A percentile compares a stretch with the other conserved stretches of the same genome.
These are phyloP conservation scores for Aurelia aurita DNA, from an alignment of 30 jellyfish, hydroid and myxozoan genomes.

Conservation along the genomic window DNA sequence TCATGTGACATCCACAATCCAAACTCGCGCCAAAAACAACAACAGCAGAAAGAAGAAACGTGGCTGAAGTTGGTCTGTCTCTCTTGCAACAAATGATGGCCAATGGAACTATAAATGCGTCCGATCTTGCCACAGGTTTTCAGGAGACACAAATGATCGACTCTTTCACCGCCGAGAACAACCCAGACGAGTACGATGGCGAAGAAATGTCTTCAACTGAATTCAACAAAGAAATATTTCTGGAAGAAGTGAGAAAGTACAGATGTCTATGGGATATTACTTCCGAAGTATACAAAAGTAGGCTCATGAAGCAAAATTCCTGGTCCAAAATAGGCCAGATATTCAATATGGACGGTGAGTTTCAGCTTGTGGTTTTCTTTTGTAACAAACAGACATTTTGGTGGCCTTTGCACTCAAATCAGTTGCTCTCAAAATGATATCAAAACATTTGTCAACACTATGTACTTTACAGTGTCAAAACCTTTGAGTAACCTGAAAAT, in stretches of 20 bases:
- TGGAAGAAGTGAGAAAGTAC: conserved; percentile 58
- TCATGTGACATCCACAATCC: conserved; percentile 51
- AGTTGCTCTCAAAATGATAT: too few species aligned
- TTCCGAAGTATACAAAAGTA: conserved; percentile 48
- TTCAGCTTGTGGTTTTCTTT: too few species aligned
- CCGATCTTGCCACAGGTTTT: conserved; percentile 52
- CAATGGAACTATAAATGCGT: conserved; percentile 37
- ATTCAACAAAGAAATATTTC: conserved; percentile 43
- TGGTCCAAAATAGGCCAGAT: conserved; percentile 65
- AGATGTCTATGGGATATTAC: conserved; percentile 39
- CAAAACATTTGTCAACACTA: too few species aligned
- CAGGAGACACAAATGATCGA: conserved; percentile 30
- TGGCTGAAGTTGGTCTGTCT: conserved; percentile 38
- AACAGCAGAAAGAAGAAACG: conserved; percentile 54
- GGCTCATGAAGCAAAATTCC: conserved; percentile 56
- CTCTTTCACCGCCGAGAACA: conserved; percentile 61
- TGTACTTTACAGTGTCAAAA: too few species aligned
- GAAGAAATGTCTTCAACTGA: conserved; percentile 43
- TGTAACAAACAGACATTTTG: too few species aligned
- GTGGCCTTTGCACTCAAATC: too few species aligned
- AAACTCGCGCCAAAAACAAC: conserved; percentile 46
- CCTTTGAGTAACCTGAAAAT: too few species aligned
- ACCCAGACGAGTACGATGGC: conserved; percentile 55
- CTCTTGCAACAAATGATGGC: conserved; percentile 63
- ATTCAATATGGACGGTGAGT: conserved; percentile 50